Base-by-base conservation (phyloP, 2,888 invertebrate genomes). In the Liodrosophila aerea region DNA sequence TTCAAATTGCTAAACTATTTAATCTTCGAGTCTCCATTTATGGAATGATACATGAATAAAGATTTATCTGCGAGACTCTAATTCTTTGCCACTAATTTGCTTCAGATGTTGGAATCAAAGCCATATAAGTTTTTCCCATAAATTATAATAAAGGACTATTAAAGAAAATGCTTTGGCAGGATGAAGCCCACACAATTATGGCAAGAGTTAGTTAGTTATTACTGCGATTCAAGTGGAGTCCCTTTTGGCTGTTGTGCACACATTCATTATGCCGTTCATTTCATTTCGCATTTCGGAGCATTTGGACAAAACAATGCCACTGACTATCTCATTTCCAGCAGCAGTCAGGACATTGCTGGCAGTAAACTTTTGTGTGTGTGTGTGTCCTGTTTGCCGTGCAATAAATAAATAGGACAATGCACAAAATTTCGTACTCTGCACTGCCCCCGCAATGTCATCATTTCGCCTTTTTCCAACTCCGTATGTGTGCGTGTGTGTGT, bases 321-420 rank as follows among this genome's bases (percentile, higher is more conserved):
- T 40, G 76, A 74, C 85, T 84, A 84, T 78, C 77, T 84, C 72
- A 74, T 81, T 76, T 63, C 53, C 52, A 72, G 47, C 81, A 83
- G 74, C 37, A 50, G 37, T 40, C 49, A 46, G 31, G 18, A 39
- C 52, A 37, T 30, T n/a, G 27, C 29, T 29, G 34, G 30, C 41
- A 39, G 22, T 39, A 45, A 29, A 54, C 31, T 43, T 52, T 15
- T 37, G 31, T 58, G 47, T 31, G 30, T 13, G 13, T 27, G 53
- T 9, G 16, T 15, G 36, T 9, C 31, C 50, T 56, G 39, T 36
- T 49, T 39, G 56, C 43, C 62, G 43, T 65, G 77, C 75, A 72
- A 78, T 78, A 78, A 81, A 78, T 78, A 78, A 77, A 72, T 77
- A 64, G 69, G 58, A 84, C 78, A 84, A 77, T 77, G 77, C 82